Conservation (phyloP, 2,797 vertebrate genomes). For the Emys orbicularis region DNA sequence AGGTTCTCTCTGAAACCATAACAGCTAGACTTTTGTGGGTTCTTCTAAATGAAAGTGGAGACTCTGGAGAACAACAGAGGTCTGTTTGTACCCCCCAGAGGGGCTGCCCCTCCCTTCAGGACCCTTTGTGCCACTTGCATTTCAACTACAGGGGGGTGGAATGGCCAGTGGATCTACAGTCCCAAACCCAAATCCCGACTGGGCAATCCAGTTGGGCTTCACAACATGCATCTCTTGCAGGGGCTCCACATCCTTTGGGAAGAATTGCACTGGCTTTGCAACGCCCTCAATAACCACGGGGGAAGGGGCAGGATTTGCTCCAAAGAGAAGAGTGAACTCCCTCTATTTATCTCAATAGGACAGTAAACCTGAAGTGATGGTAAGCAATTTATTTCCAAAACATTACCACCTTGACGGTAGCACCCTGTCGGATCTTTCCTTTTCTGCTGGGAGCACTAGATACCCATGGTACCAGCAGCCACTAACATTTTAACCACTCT, state of each 20-base stretch:
- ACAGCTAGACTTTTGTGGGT: not conserved
- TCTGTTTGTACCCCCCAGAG: not conserved
- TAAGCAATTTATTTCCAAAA: not conserved
- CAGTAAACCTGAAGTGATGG: not conserved
- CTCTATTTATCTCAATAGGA: not conserved
- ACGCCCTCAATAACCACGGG: not conserved
- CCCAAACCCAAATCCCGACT: not conserved
- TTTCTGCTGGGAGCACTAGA: not conserved
- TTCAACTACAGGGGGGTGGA: not conserved
- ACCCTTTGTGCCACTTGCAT: not conserved
- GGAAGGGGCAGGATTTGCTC: not conserved
- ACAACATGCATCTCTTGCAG: not conserved
- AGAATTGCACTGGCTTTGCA: not conserved
- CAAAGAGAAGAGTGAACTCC: not conserved
- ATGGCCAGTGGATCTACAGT: not conserved
- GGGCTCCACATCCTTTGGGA: not conserved
- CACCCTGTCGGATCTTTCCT: not conserved
- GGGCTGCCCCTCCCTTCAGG: fast-evolving
- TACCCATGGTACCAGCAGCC: not conserved
- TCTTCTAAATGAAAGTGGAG: not conserved
- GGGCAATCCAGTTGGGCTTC: fast-evolving
- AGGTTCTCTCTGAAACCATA: not conserved
- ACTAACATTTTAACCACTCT: not conserved
- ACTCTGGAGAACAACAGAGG: not conserved
- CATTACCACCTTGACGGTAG: not conserved